Percentiles rank a stretch among this genome's conserved stretches.
phyloP scores from a whole-genome alignment of 2,888 invertebrate genomes.

The Nymphalis urticae region DNA sequence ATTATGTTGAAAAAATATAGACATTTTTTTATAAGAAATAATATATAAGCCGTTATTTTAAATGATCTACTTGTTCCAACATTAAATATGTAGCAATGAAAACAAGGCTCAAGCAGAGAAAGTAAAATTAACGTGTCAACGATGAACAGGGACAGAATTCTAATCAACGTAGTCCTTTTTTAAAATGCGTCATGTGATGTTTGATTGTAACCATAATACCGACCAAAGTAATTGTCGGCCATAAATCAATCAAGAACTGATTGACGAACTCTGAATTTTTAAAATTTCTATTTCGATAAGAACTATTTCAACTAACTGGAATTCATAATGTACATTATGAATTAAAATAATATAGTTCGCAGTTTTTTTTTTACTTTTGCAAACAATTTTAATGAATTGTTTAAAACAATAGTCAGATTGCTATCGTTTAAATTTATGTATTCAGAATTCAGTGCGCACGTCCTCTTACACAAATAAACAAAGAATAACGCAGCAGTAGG shows the following conservation, averaged over 20 bases:
- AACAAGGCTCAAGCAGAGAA: constrained; percentile 66
- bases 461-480: constrained; percentile 18
- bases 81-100: constrained; percentile 43
- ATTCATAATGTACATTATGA: not conserved
- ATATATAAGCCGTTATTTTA: not conserved
- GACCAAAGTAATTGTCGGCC: not conserved
- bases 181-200: constrained; percentile 36
- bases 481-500: constrained; percentile 22
- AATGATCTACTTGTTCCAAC: not conserved
- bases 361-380: no score
- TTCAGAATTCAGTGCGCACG: constrained; percentile 15
- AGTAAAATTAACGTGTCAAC: constrained; percentile 74
- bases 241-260: constrained; percentile 5
- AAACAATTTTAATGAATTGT: not conserved
- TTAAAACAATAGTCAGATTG: constrained; percentile 28
- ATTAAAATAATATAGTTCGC: no score
- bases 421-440: constrained; percentile 19
- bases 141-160: constrained; percentile 40
- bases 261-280: not conserved
- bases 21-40: no score
- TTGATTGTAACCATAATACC: constrained; percentile 43
- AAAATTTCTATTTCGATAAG: not conserved
- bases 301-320: not conserved
- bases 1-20: no score
- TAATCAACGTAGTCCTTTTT: constrained; percentile 36